Base-by-base conservation (phyloP, 2,888 invertebrate species). In the Molanna angustata region DNA sequence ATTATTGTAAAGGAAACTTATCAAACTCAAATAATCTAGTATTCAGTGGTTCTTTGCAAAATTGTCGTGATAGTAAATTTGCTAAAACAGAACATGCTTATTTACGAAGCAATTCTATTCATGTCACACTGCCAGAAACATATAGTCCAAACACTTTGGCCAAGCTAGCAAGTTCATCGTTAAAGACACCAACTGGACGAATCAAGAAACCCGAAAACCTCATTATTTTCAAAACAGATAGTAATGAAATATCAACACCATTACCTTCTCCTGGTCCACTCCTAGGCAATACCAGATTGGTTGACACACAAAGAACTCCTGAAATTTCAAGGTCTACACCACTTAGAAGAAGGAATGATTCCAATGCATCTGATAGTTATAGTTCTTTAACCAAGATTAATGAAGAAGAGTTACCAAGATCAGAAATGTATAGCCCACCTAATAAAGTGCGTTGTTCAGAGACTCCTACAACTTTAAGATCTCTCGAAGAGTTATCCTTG, bases 231-330 rank as follows among this genome's bases (percentile, higher is more conserved):
- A 78, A 76, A 65, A 68, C 71, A 37, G 77, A 77, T 61, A 62
- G 67, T 35, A 74, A 59, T 58, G 79, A 80, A 61, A 69, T 80
- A 37, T 75, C 78, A 56, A 76, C 83, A 37, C 88, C 89, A 1
- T 69, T 89, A 41, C 88, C 88, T 37, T 90, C 90, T 2, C 91
- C 91, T 0, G 91, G 91, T 0, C 91, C 91, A 0, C 73, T 90
- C 57, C 74, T 91, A 18, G 91, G 91, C 3, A 89, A 88, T 64
- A 91, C 91, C 1, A 80, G 90, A 44, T 73, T 92, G 31, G 86
- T 92, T 13, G 90, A 91, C 60, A 71, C 80, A 9, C 56, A 58
- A 6, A 45, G 43, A 7, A 19, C 14, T 22, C 44, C 49, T 3
- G 58, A 58, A 27, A 18, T 43, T 13, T 17, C 45, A n/a, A 51